phyloP scores from a whole-genome alignment of 2,797 vertebrate species.

The Phylloscopus collybita region DNA sequence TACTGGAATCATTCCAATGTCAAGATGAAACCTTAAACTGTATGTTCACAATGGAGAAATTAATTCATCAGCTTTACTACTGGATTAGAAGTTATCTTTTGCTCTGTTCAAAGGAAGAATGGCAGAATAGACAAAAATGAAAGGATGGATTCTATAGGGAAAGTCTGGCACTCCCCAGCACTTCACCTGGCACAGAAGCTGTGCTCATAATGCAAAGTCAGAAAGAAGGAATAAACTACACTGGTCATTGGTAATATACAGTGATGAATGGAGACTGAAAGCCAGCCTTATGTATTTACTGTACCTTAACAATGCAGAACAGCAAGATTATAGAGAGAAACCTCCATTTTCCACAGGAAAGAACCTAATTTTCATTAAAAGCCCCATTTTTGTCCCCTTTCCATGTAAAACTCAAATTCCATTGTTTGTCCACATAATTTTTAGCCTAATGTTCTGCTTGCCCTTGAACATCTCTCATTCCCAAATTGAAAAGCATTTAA shows the following conservation, averaged over 20 bases:
- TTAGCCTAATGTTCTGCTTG: neutral
- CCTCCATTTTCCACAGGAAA: neutral
- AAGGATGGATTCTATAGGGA: neutral
- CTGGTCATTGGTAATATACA: neutral
- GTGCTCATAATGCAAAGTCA: neutral
- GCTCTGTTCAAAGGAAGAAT: neutral
- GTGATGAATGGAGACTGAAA: neutral
- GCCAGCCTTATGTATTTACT: neutral
- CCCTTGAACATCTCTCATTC: neutral
- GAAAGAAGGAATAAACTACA: neutral
- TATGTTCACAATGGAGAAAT: neutral
- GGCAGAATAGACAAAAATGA: neutral
- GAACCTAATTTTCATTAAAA: neutral
- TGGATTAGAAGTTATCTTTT: neutral
- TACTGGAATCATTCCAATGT: neutral
- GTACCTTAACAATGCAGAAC: neutral
- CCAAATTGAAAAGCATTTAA: neutral
- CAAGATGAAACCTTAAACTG: neutral
- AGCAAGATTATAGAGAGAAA: neutral
- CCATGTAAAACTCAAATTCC: neutral
- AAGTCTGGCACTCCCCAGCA: neutral
- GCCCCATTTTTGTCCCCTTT: neutral
- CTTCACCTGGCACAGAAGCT: neutral
- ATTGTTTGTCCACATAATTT: neutral
- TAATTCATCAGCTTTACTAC: neutral